A percentile compares a stretch with the other conserved stretches of the same genome.
Evolutionary conservation across 1,140 invertebrate species (phyloP).

Genomic region (Caenorhabditis latens): DNA sequence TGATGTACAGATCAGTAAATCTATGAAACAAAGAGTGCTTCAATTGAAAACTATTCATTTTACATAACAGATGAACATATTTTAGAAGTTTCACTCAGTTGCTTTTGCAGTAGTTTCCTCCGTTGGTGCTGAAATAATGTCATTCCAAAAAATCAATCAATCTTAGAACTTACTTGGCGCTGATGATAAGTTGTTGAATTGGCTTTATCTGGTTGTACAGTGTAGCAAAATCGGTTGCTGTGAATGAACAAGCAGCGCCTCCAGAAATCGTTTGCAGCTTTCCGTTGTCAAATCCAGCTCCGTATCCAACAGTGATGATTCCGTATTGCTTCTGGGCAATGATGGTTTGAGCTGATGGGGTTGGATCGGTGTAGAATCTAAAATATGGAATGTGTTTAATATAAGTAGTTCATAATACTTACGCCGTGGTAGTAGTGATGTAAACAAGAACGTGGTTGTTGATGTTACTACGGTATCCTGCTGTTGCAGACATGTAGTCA

Average conservation of each 20-base stretch:
- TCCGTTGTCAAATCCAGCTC: not conserved
- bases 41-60: not conserved
- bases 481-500: not conserved
- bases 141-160: not conserved
- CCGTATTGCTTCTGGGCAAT: slow-evolving; percentile 32
- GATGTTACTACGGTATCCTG: slow-evolving; percentile 36
- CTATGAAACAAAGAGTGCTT: too few species aligned
- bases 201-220: slow-evolving; percentile 30
- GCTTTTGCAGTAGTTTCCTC: not conserved
- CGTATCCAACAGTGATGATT: slow-evolving; percentile 55
- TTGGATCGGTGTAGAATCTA: slow-evolving; percentile 53
- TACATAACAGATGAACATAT: too few species aligned
- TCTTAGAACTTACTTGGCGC: not conserved
- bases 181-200: slow-evolving; percentile 1
- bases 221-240: not conserved
- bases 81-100: not conserved
- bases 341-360: slow-evolving; percentile 4
- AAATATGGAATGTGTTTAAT: not conserved
- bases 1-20: too few species aligned
- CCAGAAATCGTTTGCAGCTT: slow-evolving; percentile 35
- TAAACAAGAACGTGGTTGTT: slow-evolving; percentile 62
- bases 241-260: slow-evolving; percentile 26
- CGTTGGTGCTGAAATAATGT: not conserved
- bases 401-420: not conserved
- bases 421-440: slow-evolving; percentile 56